These are phyloP conservation scores for Nomada hirtipes DNA, from an alignment of 2,888 invertebrate genomes.

Conservation along the genomic window DNA sequence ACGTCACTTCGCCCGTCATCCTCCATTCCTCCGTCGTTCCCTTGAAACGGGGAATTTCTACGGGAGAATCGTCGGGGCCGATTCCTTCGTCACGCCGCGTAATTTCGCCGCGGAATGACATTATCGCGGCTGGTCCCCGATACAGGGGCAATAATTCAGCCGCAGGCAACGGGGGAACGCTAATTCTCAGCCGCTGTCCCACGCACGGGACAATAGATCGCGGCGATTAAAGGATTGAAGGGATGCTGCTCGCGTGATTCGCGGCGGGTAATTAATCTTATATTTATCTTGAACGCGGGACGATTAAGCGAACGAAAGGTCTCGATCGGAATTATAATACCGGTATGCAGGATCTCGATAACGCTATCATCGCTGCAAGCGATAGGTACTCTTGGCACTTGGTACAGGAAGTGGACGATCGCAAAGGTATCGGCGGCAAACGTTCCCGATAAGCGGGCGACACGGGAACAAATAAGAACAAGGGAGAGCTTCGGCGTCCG, in stretches of 20 bases:
- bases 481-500: too few relatives aligned
- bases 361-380: too few relatives aligned
- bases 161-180: slow-evolving; percentile 59
- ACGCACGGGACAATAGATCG: slow-evolving; percentile 73
- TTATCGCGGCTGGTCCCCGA: slow-evolving; percentile 65
- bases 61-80: slow-evolving; percentile 27
- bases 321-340: too few relatives aligned
- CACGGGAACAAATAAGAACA: too few relatives aligned
- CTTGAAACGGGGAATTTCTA: slow-evolving; percentile 13
- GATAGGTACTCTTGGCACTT: too few relatives aligned
- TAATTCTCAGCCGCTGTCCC: slow-evolving; percentile 73
- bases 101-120: slow-evolving; percentile 67
- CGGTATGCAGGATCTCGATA: too few relatives aligned
- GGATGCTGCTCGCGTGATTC: slow-evolving; percentile 37
- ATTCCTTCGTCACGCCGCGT: slow-evolving; percentile 59
- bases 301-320: not conserved
- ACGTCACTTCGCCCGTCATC: slow-evolving; percentile 42
- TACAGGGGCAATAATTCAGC: slow-evolving; percentile 71
- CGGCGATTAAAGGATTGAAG: slow-evolving; percentile 70
- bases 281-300: slow-evolving; percentile 21
- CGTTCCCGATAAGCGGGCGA: too few relatives aligned
- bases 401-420: too few relatives aligned
- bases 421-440: too few relatives aligned
- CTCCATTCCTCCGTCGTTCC: slow-evolving; percentile 13
- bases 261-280: slow-evolving; percentile 47